Conservation (phyloP, 2,888 invertebrate genomes). For the Parnassius smintheus region DNA sequence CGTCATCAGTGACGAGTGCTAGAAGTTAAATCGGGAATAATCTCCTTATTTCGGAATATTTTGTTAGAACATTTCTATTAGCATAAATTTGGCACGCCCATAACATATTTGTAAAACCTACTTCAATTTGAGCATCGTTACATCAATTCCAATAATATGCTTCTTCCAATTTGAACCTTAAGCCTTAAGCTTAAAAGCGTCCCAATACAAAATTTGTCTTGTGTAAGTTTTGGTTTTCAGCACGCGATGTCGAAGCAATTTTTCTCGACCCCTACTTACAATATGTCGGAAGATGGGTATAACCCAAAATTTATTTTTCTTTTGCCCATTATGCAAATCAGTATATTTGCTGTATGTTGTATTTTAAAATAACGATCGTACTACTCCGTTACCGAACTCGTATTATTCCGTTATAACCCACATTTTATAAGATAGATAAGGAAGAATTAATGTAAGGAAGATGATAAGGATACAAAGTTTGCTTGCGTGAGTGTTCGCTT, state of each 20-base stretch:
- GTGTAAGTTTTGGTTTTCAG: slow-evolving; percentile 14
- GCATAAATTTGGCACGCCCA: not conserved
- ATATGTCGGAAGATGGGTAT: slow-evolving; percentile 20
- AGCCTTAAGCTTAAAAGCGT: not conserved
- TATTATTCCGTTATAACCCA: too few species aligned
- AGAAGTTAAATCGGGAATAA: too few species aligned
- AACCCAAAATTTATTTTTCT: slow-evolving; percentile 17
- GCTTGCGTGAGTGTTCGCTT: too few species aligned
- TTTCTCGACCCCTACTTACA: slow-evolving; percentile 24
- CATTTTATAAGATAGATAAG: too few species aligned
- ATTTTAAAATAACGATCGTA: not conserved
- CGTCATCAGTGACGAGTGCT: too few species aligned
- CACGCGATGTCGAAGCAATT: slow-evolving; percentile 16
- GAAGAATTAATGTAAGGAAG: not conserved
- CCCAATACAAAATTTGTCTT: slow-evolving; percentile 1
- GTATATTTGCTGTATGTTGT: slow-evolving; percentile 1
- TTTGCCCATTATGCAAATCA: slow-evolving; percentile 19
- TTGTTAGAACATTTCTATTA: slow-evolving; percentile 17
- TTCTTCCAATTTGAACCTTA: slow-evolving; percentile 4
- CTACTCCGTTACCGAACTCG: too few species aligned
- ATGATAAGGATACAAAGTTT: too few species aligned
- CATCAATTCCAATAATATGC: not conserved
- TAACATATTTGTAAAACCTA: not conserved
- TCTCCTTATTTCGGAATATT: too few species aligned
- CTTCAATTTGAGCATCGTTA: not conserved